Evolutionary conservation across 2,888 invertebrate genomes (phyloP).

Genomic region (Scaptomyza flava): DNA sequence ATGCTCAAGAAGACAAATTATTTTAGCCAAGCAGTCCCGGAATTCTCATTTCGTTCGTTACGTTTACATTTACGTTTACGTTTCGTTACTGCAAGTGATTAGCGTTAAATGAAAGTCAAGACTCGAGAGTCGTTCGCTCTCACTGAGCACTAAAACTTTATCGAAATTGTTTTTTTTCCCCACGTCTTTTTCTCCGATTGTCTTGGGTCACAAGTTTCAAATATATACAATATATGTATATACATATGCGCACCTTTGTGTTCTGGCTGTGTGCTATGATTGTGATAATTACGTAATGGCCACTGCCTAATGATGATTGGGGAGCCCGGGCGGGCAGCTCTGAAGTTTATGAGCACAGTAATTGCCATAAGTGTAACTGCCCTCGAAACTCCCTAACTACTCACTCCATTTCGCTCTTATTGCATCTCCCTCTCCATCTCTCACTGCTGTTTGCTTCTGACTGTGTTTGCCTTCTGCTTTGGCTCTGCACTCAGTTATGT

Average conservation of each 20-base stretch:
- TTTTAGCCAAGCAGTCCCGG: constrained; percentile 58
- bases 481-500: constrained; percentile 60
- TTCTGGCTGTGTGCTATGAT: constrained; percentile 53
- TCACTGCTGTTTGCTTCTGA: constrained; percentile 8
- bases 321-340: constrained; percentile 21
- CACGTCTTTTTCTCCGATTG: constrained; percentile 23
- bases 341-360: constrained; percentile 69
- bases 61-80: constrained; percentile 10
- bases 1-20: constrained; percentile 71
- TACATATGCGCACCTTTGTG: constrained; percentile 39
- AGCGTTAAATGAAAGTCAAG: constrained; percentile 73
- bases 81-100: constrained; percentile 76
- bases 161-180: constrained; percentile 69
- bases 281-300: constrained; percentile 79
- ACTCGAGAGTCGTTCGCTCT: not conserved
- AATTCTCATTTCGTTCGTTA: constrained; percentile 42
- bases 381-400: constrained; percentile 13
- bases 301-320: constrained; percentile 74
- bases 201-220: constrained; percentile 69
- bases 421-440: not conserved
- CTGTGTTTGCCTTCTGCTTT: constrained; percentile 14
- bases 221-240: constrained; percentile 40
- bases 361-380: constrained; percentile 64
- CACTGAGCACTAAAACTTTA: constrained; percentile 66
- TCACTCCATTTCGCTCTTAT: not conserved